Evolutionary conservation across 2,113 vertebrate species (phyloP), one percentile per base, ranked within the genome.

Genomic region (Syrrhaptes paradoxus): DNA sequence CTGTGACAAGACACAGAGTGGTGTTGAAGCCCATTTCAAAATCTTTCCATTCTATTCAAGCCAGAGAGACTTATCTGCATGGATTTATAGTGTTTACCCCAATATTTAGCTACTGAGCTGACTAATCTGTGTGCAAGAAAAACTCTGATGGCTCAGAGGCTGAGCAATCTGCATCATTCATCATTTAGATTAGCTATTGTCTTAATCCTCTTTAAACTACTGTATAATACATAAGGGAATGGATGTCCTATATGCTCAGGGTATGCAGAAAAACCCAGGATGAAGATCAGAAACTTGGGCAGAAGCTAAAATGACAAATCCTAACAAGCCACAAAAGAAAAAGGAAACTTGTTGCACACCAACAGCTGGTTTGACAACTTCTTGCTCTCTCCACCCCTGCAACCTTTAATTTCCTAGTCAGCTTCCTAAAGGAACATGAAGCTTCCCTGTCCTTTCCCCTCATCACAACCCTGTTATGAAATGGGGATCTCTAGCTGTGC

Each of bases 71-170:
- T 92, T 95, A 96, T 90, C 82, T 78, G 41, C 72, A 65, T 84
- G 90, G 96, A 97, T 97, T 96, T 96, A 94, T 77, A 75, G 73
- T 88, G 85, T 95, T 95, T 97, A 92, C 86, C 93, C 95, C 90
- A 92, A 96, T 93, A 94, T 95, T 95, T 90, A 94, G 85, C 65
- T 75, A 89, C 84, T 67, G 85, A 95, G 83, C 92, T 95, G 87
- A 89, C 95, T 95, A 88, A 96, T 96, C 95, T 89, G 31, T 57
- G 88, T 84, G 95, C 59, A 88, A 63, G 87, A 82, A 90, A 95
- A 95, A n/a, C 49, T 57, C 31, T 0, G 4, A 74, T 93, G 87
- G 89, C 95, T 89, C 87, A 87, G 70, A 83, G 83, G 74, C 93
- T 93, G 94, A 92, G 92, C 90, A 90, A 92, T 90, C 81, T 90